Evolutionary conservation across 2,113 vertebrate genomes (phyloP).

Genomic region (Caretta caretta): DNA sequence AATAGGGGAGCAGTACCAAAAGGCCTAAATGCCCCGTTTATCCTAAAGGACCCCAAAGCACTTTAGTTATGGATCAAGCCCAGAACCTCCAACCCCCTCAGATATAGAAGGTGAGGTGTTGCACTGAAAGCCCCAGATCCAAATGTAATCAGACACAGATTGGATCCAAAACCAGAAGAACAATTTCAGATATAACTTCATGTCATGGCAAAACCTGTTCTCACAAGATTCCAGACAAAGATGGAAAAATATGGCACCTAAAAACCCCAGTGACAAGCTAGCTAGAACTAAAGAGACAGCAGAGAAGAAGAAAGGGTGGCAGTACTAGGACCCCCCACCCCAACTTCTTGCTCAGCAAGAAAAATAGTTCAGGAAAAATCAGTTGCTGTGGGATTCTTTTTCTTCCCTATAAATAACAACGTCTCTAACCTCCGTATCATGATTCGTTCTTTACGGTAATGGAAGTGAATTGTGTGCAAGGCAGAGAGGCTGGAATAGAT

Average conservation of each 20-base stretch:
- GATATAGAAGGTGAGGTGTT: background rate
- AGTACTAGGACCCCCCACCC: background rate
- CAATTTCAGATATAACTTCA: background rate
- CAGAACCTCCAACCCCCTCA: background rate
- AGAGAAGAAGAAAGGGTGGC: background rate
- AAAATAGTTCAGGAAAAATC: background rate
- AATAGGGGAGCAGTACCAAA: background rate
- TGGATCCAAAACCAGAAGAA: background rate
- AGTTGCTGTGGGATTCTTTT: background rate
- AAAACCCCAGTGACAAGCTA: background rate
- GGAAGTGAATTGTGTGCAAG: background rate
- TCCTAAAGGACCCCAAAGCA: background rate
- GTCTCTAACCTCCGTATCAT: background rate
- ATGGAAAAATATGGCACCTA: background rate
- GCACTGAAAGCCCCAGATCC: background rate
- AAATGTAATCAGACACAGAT: background rate
- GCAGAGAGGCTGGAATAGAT: background rate
- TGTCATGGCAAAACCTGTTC: background rate
- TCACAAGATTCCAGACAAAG: background rate
- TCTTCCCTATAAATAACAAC: slow-evolving; percentile 17
- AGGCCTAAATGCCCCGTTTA: background rate
- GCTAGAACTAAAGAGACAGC: accelerated
- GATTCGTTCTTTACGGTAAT: slow-evolving; percentile 7
- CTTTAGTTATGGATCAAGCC: background rate
- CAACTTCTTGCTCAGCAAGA: background rate